Conservation (phyloP, 2,113 vertebrate species). For the Prinia subflava region DNA sequence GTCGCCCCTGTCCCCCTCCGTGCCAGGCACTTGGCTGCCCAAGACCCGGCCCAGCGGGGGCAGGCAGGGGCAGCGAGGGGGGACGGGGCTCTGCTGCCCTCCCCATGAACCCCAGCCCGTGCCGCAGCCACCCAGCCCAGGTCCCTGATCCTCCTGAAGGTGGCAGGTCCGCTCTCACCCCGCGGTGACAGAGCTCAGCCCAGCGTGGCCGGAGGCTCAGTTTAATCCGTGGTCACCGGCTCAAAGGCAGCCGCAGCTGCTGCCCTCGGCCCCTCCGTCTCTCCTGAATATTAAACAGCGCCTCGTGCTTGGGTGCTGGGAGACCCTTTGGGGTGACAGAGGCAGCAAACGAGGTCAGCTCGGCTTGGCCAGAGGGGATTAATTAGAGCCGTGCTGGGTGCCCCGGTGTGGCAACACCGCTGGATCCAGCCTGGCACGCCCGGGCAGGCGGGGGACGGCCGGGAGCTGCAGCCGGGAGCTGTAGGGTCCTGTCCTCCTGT, state of each 20-base stretch:
- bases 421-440: background rate
- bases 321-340: background rate
- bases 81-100: background rate
- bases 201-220: background rate
- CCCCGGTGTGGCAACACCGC: background rate
- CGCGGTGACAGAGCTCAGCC: background rate
- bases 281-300: background rate
- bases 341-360: background rate
- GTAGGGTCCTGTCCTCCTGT: background rate
- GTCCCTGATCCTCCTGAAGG: background rate
- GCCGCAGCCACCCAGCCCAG: background rate
- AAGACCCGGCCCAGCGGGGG: rapidly evolving
- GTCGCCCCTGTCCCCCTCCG: background rate
- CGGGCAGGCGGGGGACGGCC: background rate
- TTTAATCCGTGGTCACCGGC: background rate
- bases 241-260: background rate
- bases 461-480: background rate
- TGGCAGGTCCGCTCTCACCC: background rate
- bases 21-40: rapidly evolving
- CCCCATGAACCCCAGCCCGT: background rate
- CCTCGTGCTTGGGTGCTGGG: background rate
- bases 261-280: background rate
- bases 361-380: background rate
- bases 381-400: background rate
- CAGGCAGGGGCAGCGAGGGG: background rate